Conservation (phyloP, 2,113 vertebrate genomes). For the Prionailurus viverrinus region DNA sequence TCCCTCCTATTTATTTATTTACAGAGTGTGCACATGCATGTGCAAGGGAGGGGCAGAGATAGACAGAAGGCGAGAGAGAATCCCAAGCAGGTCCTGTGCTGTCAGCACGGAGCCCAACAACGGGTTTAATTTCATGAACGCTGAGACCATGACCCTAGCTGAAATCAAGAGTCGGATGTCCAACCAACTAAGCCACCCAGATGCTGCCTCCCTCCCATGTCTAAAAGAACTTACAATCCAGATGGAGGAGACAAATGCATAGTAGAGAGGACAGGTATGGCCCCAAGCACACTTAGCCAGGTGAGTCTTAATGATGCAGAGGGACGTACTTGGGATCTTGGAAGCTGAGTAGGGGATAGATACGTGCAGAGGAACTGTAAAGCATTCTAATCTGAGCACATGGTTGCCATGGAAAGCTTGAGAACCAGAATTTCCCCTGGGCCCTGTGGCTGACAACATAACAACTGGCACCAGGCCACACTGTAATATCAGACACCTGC, state of each 20-base stretch:
- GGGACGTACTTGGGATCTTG: background rate
- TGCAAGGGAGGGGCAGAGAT: too few relatives aligned
- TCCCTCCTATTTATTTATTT: background rate
- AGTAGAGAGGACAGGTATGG: background rate
- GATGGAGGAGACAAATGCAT: slow-evolving; percentile 9
- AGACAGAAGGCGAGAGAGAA: too few relatives aligned
- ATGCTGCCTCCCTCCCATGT: background rate
- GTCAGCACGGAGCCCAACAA: too few relatives aligned
- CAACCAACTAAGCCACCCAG: too few relatives aligned
- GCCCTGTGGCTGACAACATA: background rate
- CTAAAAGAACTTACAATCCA: background rate
- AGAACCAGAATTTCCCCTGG: background rate
- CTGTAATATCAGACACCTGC: background rate
- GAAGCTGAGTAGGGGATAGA: background rate
- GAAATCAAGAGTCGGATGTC: too few relatives aligned
- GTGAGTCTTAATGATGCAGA: background rate
- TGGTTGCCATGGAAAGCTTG: background rate
- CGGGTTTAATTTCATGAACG: too few relatives aligned
- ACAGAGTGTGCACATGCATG: too few relatives aligned
- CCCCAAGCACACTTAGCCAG: background rate
- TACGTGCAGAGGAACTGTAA: background rate
- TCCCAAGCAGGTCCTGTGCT: too few relatives aligned
- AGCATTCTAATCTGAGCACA: slow-evolving; percentile 4
- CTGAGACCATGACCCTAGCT: too few relatives aligned
- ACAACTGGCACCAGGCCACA: background rate